These are phyloP conservation scores for Geotrypetes seraphini DNA, from an alignment of 2,797 vertebrate genomes.

Conservation along the genomic window DNA sequence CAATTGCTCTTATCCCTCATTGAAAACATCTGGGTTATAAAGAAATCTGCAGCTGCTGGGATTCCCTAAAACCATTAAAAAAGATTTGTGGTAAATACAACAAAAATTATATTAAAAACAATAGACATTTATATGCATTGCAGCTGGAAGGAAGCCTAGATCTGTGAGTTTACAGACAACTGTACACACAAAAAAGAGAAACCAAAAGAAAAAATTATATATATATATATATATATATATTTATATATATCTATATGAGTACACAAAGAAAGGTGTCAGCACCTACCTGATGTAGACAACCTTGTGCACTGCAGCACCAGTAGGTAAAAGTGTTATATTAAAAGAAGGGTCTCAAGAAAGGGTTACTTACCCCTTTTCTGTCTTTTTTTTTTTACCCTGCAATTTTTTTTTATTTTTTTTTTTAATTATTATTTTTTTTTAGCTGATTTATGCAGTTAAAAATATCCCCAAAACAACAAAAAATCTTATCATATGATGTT, in stretches of 20 bases:
- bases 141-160: conserved; percentile 9
- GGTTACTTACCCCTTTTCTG: conserved; percentile 9
- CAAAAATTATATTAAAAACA: not conserved
- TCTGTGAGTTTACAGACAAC: conserved; percentile 14
- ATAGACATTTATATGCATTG: conserved; percentile 4
- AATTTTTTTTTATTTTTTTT: conserved; percentile 9
- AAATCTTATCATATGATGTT: conserved; percentile 25
- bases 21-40: conserved; percentile 29
- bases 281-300: not conserved
- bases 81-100: conserved; percentile 14
- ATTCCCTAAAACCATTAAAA: conserved; percentile 9
- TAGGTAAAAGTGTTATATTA: conserved; percentile 19
- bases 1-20: conserved; percentile 25
- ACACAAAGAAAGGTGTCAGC: not conserved
- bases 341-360: conserved; percentile 6
- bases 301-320: conserved; percentile 37
- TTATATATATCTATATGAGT: not conserved
- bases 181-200: conserved; percentile 23
- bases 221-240: no score
- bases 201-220: not conserved
- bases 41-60: no score
- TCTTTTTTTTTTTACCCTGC: conserved; percentile 1
- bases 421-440: conserved; percentile 16
- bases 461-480: conserved; percentile 17
- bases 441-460: conserved; percentile 8